Evolutionary conservation across 2,888 invertebrate species (phyloP).

Genomic region (Blastobasis adustella): DNA sequence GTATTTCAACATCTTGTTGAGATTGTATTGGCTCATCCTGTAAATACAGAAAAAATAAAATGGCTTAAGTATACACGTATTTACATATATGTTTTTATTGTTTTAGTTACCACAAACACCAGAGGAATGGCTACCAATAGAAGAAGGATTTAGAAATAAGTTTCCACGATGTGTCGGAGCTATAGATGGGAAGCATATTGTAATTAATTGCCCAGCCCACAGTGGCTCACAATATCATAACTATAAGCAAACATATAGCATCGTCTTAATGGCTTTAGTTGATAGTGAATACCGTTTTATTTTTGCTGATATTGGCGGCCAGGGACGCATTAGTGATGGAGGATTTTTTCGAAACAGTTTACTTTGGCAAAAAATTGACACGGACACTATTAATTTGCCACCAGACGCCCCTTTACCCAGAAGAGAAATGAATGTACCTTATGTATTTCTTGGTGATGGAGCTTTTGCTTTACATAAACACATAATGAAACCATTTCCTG

Average conservation of each 20-base stretch:
- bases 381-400: not conserved
- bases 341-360: slow-evolving; percentile 4
- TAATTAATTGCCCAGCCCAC: slow-evolving; percentile 7
- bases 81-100: not conserved
- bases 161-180: slow-evolving; percentile 11
- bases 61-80: not conserved
- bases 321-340: slow-evolving; percentile 7
- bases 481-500: slow-evolving; percentile 2
- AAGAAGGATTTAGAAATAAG: not conserved
- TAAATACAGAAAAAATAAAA: not conserved
- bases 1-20: not conserved
- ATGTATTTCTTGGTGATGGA: slow-evolving; percentile 1
- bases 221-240: slow-evolving; percentile 8
- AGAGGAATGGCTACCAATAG: too few species aligned
- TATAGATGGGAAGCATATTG: slow-evolving; percentile 11
- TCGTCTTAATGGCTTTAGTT: slow-evolving; percentile 10
- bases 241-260: slow-evolving; percentile 9
- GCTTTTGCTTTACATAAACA: slow-evolving; percentile 1
- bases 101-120: too few species aligned
- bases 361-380: not conserved
- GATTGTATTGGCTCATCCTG: not conserved
- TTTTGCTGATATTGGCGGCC: slow-evolving; percentile 1
- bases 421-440: not conserved
- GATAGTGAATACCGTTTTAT: slow-evolving; percentile 9
- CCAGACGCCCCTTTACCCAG: not conserved